phyloP scores from a whole-genome alignment of 2,113 vertebrate species.

The Baryphthengus martii region DNA sequence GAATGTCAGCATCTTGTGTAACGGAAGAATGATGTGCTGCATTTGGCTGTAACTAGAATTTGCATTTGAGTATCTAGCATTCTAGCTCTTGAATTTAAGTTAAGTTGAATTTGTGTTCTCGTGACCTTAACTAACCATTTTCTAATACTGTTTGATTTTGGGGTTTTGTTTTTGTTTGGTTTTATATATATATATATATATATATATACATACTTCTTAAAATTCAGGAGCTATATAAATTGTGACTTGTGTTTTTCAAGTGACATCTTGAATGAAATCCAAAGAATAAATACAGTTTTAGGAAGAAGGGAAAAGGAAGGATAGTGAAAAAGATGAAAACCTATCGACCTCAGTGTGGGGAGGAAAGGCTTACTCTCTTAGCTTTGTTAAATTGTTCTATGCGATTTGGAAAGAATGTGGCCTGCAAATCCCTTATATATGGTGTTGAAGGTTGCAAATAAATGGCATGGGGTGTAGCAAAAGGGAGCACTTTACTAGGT shows the following conservation, averaged over 20 bases:
- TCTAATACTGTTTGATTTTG: background rate
- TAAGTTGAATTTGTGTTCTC: background rate
- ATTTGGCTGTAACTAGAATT: background rate
- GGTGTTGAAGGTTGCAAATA: background rate
- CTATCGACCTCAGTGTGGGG: background rate
- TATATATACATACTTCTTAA: background rate
- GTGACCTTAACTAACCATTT: background rate
- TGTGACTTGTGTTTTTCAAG: background rate
- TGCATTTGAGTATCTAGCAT: background rate
- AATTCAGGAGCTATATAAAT: background rate
- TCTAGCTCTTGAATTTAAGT: background rate
- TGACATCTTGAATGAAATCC: background rate
- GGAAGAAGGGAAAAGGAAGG: background rate
- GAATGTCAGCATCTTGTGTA: background rate
- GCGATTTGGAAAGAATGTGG: background rate
- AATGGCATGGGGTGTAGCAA: background rate
- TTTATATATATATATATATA: background rate
- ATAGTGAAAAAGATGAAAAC: background rate
- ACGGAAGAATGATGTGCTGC: background rate
- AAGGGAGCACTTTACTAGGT: background rate
- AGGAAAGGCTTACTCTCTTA: background rate
- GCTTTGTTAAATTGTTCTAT: background rate
- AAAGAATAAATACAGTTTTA: background rate
- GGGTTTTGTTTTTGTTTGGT: background rate
- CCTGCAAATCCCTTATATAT: background rate